A percentile compares a stretch with the other conserved stretches of the same genome.
Conservation (phyloP, 2,888 invertebrate species). For the Allophyes oxyacanthae region DNA sequence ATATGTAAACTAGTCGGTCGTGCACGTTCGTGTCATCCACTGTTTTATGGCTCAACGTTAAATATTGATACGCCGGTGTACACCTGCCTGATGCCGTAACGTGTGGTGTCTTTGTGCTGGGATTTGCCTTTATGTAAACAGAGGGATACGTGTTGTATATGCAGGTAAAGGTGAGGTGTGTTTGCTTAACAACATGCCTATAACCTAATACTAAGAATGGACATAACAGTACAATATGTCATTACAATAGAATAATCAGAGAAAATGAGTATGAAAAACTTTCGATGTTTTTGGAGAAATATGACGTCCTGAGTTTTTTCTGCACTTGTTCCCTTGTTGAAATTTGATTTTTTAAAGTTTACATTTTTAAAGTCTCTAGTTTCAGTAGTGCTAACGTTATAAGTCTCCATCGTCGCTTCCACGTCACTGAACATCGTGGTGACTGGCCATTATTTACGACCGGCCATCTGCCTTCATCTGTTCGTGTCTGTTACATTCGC, state of each 20-base stretch:
- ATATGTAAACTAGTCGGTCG: constrained; percentile 24
- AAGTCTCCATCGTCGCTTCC: constrained; percentile 13
- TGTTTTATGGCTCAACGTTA: constrained; percentile 58
- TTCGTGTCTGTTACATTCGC: constrained; percentile 13
- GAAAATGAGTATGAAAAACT: no score
- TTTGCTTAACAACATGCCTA: no score
- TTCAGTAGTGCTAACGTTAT: not conserved
- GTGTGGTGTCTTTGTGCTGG: constrained; percentile 31
- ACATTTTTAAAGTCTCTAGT: no score
- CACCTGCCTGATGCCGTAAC: constrained; percentile 35
- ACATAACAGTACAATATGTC: no score
- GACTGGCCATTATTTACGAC: constrained; percentile 35
- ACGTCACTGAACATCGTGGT: constrained; percentile 16
- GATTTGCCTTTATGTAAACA: constrained; percentile 29
- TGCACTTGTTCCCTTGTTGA: no score
- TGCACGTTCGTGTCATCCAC: constrained; percentile 37
- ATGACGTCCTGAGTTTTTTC: no score
- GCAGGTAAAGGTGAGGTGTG: no score
- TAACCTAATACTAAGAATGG: no score
- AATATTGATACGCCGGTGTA: constrained; percentile 62
- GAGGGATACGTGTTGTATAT: constrained; percentile 1
- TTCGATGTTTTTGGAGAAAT: no score
- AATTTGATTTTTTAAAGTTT: no score
- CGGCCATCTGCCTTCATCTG: constrained; percentile 10
- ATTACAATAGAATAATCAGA: no score